A percentile compares a stretch with the other conserved stretches of the same genome.
Evolutionary conservation across 2,113 vertebrate species (phyloP).

Genomic region (Lycocorax pyrrhopterus): DNA sequence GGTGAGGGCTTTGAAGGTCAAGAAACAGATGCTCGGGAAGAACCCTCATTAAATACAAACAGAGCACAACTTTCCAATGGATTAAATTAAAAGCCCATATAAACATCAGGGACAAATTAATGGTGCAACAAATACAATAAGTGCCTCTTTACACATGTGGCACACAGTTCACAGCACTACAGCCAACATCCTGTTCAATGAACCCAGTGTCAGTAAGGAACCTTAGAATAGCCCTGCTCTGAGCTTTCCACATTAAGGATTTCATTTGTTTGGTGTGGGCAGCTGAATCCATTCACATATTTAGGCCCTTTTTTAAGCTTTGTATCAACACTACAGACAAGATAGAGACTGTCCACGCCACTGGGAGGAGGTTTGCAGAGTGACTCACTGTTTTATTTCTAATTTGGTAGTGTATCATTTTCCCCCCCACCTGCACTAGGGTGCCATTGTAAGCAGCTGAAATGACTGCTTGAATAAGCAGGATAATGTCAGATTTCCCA

Average conservation of each 20-base stretch:
- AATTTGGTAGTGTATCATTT: not conserved
- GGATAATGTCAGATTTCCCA: not conserved
- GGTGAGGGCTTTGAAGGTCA: not conserved
- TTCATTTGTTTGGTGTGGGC: not conserved
- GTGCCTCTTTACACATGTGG: not conserved
- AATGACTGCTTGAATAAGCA: not conserved
- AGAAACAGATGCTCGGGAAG: not conserved
- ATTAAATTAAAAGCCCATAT: not conserved
- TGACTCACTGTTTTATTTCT: conserved; percentile 30
- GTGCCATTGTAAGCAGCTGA: conserved; percentile 5
- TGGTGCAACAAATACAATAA: not conserved
- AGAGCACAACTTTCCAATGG: not conserved
- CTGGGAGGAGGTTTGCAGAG: not conserved
- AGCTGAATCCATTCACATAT: not conserved
- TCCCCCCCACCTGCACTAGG: not conserved
- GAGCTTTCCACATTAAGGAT: not conserved
- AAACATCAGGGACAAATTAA: conserved; percentile 3
- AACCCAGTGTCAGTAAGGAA: not conserved
- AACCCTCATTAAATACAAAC: not conserved
- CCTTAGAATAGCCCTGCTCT: not conserved
- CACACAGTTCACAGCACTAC: not conserved
- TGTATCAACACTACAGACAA: not conserved
- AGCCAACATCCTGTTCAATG: not conserved
- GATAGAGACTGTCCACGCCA: not conserved
- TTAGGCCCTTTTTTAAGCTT: not conserved